Evolutionary conservation across 2,888 invertebrate species (phyloP), one percentile per base, ranked within the genome.

Genomic region (Sphaerophoria rueppellii): DNA sequence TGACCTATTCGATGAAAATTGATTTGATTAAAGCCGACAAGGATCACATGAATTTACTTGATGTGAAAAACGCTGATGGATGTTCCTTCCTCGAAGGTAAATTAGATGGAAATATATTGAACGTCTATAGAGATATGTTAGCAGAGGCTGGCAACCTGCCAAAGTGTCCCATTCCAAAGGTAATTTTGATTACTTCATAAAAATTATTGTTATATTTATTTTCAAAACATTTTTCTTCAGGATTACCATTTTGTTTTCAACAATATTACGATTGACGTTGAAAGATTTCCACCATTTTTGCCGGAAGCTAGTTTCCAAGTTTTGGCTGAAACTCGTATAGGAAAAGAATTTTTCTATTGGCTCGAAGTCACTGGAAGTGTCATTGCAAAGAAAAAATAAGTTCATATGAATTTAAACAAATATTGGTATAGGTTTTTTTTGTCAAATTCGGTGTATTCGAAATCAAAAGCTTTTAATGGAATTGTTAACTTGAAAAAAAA

Each of bases 261-360:
- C 9, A 16, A 71, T 50, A 7, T 71, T 1, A 24, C 0, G 7
- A 0, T 60, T 35, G 71, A 71, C 48, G 37, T 11, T 12, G 71
- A 71, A 37, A 16, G 12, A 24, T 71, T 71, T 48, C 71, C 71
- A 50, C 48, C 71, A 24, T 71, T 58, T 50, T n/a, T 58, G 6
- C 71, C 71, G 4, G 72, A 72, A n/a, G 11, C 72, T 7, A 34
- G n/a, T 3, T 67, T 67, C 50, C 0, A 1, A 6, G 0, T 37
- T 16, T 0, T 0, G 4, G 37, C 6, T 7, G 0, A 52, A 4
- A 6, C 5, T 6, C 11, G 6, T 35, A 16, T 9, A 2, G 52
- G 32, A 6, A 65, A 65, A 4, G 50, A 50, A 16, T 50, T 35
- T 6, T n/a, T 67, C 2, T 40, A 12, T n/a, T 0, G 4, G 5